Conservation (phyloP, 2,888 invertebrate genomes). For the Hofmannophila pseudospretella region DNA sequence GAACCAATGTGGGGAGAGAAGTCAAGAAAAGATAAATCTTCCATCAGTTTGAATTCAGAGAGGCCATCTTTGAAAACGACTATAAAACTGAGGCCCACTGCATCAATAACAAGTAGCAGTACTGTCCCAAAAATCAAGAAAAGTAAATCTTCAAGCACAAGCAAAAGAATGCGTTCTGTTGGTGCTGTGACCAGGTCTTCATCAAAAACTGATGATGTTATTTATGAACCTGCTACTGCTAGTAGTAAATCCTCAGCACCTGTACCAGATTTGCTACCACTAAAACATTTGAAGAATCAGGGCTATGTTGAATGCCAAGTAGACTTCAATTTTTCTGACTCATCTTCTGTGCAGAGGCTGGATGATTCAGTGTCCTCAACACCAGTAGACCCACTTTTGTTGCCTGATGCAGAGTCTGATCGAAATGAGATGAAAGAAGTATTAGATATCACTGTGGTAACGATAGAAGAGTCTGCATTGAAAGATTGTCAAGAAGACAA, state of each 20-base stretch:
- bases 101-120: conserved; percentile 73
- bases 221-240: conserved; percentile 38
- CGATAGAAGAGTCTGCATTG: conserved; percentile 56
- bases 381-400: conserved; percentile 64
- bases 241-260: conserved; percentile 54
- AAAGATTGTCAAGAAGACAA: conserved; percentile 57
- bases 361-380: conserved; percentile 64
- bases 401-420: conserved; percentile 59
- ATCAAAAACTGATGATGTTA: conserved; percentile 63
- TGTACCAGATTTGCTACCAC: conserved; percentile 65
- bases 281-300: conserved; percentile 55
- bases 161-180: conserved; percentile 77
- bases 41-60: conserved; percentile 56
- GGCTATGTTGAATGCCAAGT: conserved; percentile 66
- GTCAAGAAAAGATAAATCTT: conserved; percentile 60
- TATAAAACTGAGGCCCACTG: conserved; percentile 80
- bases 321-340: conserved; percentile 66
- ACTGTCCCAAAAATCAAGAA: conserved; percentile 73
- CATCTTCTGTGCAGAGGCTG: conserved; percentile 53
- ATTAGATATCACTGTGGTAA: conserved; percentile 56
- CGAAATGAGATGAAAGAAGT: conserved; percentile 57
- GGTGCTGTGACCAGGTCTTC: conserved; percentile 82
- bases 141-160: conserved; percentile 65
- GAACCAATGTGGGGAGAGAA: conserved; percentile 97
- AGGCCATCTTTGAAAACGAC: conserved; percentile 82